phyloP scores from a whole-genome alignment of 2,888 invertebrate species.

The Mamestra brassicae region DNA sequence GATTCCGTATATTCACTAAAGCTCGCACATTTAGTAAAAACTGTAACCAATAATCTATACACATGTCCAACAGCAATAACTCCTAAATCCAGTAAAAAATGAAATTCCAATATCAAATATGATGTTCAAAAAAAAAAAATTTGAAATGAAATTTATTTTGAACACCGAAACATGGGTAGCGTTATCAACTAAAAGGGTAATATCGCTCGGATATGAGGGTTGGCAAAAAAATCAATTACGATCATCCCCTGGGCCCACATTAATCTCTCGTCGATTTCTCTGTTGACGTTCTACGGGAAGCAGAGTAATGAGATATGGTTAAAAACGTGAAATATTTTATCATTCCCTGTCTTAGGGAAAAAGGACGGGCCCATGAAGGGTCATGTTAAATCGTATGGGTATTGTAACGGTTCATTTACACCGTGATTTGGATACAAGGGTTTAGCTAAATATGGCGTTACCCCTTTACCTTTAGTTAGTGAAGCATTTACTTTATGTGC shows the following conservation, averaged over 20 bases:
- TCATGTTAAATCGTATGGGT: constrained; percentile 26
- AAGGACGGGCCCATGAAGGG: constrained; percentile 27
- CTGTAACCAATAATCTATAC: constrained; percentile 13
- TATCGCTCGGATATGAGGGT: constrained; percentile 60
- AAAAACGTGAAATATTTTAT: constrained; percentile 56
- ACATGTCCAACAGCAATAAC: constrained; percentile 32
- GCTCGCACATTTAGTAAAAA: not conserved
- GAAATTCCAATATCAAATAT: constrained; percentile 46
- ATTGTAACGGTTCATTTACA: constrained; percentile 46
- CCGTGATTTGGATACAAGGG: constrained; percentile 34
- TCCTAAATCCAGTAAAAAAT: constrained; percentile 43
- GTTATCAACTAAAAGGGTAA: constrained; percentile 65
- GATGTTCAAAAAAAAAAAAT: constrained; percentile 44
- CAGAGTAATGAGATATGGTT: constrained; percentile 67
- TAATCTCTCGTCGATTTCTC: constrained; percentile 71
- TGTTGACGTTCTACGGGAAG: constrained; percentile 62
- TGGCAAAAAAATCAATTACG: constrained; percentile 72
- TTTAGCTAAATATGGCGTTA: constrained; percentile 30
- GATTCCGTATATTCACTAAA: not conserved
- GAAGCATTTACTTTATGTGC: constrained; percentile 11
- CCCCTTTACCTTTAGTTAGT: constrained; percentile 20
- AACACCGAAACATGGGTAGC: constrained; percentile 45
- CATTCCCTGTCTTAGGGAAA: constrained; percentile 48
- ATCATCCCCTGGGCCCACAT: constrained; percentile 66
- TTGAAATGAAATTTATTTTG: constrained; percentile 58